A percentile compares a stretch with the other conserved stretches of the same genome.
Evolutionary conservation across 2,113 vertebrate species (phyloP).

Genomic region (Chaetorhynchus papuensis): DNA sequence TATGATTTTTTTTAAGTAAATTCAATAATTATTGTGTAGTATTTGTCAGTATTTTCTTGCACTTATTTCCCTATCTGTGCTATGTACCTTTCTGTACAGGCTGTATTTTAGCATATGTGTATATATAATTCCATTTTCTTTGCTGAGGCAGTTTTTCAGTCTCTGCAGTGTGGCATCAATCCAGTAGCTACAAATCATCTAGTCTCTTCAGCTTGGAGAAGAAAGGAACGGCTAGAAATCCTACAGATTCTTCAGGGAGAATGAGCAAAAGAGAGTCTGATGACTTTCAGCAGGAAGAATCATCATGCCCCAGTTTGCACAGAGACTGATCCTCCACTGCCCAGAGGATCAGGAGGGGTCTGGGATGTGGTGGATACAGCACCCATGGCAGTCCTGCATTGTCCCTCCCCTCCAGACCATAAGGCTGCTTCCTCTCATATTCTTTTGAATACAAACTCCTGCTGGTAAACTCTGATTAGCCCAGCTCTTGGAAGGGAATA

Average conservation of each 20-base stretch:
- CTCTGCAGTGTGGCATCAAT: not conserved
- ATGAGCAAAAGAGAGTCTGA: not conserved
- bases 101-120: not conserved
- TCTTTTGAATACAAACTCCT: not conserved
- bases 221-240: not conserved
- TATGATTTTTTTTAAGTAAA: not conserved
- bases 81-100: not conserved
- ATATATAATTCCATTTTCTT: not conserved
- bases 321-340: not conserved
- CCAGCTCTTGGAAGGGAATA: not conserved
- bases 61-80: not conserved
- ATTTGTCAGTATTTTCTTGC: not conserved
- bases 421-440: not conserved
- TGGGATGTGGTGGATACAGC: not conserved
- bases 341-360: not conserved
- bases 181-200: not conserved
- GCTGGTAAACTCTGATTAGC: not conserved
- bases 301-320: accelerated
- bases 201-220: not conserved
- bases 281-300: not conserved
- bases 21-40: not conserved
- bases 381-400: accelerated
- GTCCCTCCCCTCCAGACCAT: not conserved
- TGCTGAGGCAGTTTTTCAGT: not conserved
- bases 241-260: not conserved